Percentiles rank a stretch among this genome's conserved stretches.
Evolutionary conservation across 2,888 invertebrate species (phyloP).

Genomic region (Barypeithes pellucidus): DNA sequence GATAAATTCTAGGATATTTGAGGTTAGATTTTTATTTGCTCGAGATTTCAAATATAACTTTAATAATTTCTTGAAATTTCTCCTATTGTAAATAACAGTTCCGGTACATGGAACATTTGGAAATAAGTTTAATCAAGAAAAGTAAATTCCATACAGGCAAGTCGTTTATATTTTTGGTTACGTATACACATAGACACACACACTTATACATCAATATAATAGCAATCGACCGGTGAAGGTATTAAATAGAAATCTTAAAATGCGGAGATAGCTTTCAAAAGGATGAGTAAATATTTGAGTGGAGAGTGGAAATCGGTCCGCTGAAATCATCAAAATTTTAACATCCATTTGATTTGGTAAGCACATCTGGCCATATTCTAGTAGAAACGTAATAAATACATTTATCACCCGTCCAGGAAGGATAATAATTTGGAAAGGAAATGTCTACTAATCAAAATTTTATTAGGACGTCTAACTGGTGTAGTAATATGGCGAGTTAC

Average conservation of each 20-base stretch:
- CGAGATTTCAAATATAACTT: no score
- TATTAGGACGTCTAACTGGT: slow-evolving; percentile 47
- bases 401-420: slow-evolving; percentile 44
- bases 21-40: no score
- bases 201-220: slow-evolving; percentile 5
- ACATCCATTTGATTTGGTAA: slow-evolving; percentile 41
- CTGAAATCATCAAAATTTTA: slow-evolving; percentile 46
- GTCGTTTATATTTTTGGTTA: not conserved
- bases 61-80: no score
- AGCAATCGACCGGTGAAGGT: slow-evolving; percentile 6
- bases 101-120: no score
- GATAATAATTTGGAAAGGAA: slow-evolving; percentile 48
- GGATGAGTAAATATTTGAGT: slow-evolving; percentile 38
- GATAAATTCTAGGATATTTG: no score
- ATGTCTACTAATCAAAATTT: slow-evolving; percentile 52
- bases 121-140: not conserved
- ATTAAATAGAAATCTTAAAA: slow-evolving; percentile 35
- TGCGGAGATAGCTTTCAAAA: slow-evolving; percentile 22
- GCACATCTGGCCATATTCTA: slow-evolving; percentile 40
- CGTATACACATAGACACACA: not conserved
- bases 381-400: slow-evolving; percentile 48
- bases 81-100: no score
- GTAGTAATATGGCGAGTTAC: slow-evolving; percentile 32
- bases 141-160: not conserved
- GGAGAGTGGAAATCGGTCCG: slow-evolving; percentile 30